Evolutionary conservation across 2,888 invertebrate species (phyloP).

Genomic region (Machimus rusticus): DNA sequence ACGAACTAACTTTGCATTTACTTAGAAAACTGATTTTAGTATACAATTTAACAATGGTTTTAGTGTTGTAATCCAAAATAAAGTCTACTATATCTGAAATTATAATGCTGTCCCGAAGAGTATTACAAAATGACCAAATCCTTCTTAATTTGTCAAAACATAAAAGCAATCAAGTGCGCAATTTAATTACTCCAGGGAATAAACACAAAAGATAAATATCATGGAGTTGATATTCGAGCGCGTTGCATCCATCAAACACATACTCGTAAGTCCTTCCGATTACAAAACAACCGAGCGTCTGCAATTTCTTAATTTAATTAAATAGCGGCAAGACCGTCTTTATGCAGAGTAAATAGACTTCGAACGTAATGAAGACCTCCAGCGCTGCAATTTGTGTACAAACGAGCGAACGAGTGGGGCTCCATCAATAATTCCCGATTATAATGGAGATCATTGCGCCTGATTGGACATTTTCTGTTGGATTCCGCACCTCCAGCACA

Average conservation of each 20-base stretch:
- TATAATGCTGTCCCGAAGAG: neutral
- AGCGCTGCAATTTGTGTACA: conserved; percentile 13
- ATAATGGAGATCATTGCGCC: conserved; percentile 3
- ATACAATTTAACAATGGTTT: too few relatives aligned
- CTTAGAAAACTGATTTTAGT: too few relatives aligned
- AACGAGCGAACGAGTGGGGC: neutral
- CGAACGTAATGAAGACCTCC: conserved; percentile 11
- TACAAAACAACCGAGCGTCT: neutral
- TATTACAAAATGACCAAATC: neutral
- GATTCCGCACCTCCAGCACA: neutral
- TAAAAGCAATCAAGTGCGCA: neutral
- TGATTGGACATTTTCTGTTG: conserved; percentile 19
- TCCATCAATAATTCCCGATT: conserved; percentile 8
- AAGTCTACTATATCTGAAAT: neutral
- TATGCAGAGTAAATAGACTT: neutral
- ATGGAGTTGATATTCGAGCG: neutral
- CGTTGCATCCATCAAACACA: neutral
- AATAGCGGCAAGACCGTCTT: neutral
- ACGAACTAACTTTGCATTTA: too few relatives aligned
- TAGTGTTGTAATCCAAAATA: too few relatives aligned
- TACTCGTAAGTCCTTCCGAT: neutral
- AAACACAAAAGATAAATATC: neutral
- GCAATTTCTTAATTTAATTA: conserved; percentile 18
- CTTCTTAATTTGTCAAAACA: neutral
- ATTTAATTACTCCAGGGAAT: neutral